Evolutionary conservation across 2,113 vertebrate species (phyloP).

Genomic region (Cochlearius cochlearius): DNA sequence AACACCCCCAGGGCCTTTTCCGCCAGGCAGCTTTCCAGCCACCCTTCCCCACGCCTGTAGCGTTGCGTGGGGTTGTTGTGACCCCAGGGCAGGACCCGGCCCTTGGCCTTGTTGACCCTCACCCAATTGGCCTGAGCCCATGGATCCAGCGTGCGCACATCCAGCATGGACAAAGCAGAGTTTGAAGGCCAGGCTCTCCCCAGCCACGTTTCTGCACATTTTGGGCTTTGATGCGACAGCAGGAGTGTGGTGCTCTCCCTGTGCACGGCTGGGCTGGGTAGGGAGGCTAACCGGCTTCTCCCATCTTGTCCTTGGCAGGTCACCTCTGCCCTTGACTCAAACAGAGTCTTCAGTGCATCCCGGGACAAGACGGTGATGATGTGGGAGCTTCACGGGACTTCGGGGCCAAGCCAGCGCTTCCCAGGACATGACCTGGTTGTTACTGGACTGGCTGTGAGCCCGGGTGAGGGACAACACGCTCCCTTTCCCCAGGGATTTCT

Average conservation of each 20-base stretch:
- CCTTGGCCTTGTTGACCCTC: too few species aligned
- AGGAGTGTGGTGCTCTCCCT: neutral
- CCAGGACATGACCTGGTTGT: constrained; percentile 90
- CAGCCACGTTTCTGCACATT: fast-evolving
- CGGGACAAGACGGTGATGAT: constrained; percentile 88
- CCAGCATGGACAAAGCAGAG: neutral
- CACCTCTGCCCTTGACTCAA: constrained; percentile 77
- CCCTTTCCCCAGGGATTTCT: neutral
- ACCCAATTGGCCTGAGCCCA: too few species aligned
- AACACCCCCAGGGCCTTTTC: too few species aligned
- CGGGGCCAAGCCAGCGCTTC: constrained; percentile 80
- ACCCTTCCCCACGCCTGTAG: too few species aligned
- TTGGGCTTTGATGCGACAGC: neutral
- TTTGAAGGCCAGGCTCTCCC: neutral
- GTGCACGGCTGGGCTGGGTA: neutral
- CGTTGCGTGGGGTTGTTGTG: too few species aligned
- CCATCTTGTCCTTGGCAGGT: constrained; percentile 68
- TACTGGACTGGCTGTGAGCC: constrained; percentile 88
- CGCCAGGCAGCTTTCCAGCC: too few species aligned
- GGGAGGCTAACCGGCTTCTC: neutral
- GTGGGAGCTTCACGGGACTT: constrained; percentile 84
- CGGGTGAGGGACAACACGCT: constrained; percentile 70
- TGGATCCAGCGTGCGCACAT: fast-evolving
- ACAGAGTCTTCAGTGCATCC: constrained; percentile 91
- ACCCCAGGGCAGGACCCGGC: too few species aligned